Percentiles rank a stretch among this genome's conserved stretches.
These are phyloP conservation scores for Dicyrtomina minuta DNA, from an alignment of 2,888 invertebrate genomes.

Conservation along the genomic window DNA sequence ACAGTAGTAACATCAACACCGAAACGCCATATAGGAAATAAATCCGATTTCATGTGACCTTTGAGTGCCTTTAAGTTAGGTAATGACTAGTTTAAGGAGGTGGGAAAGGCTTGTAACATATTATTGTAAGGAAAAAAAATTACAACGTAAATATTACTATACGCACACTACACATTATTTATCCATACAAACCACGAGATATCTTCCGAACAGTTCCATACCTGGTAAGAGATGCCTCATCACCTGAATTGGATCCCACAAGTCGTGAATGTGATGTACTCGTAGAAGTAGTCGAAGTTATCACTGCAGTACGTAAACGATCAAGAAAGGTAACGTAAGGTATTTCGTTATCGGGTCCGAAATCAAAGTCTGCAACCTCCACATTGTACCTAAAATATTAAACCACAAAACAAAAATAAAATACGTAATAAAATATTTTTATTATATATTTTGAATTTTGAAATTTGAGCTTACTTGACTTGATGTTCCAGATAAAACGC, in stretches of 20 bases:
- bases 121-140: neutral
- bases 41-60: no score
- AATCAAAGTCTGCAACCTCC: slow-evolving; percentile 89
- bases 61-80: no score
- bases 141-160: neutral
- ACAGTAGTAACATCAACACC: no score
- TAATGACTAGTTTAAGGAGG: neutral
- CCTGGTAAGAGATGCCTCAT: slow-evolving; percentile 22
- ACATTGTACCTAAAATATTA: slow-evolving; percentile 76
- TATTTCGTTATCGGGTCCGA: slow-evolving; percentile 76
- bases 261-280: slow-evolving; percentile 34
- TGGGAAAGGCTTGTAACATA: neutral
- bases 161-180: no score
- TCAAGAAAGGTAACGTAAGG: slow-evolving; percentile 86
- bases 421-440: neutral
- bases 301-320: slow-evolving; percentile 74
- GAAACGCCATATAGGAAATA: no score
- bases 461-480: slow-evolving; percentile 32
- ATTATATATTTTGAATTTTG: neutral
- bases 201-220: slow-evolving; percentile 23
- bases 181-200: neutral
- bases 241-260: slow-evolving; percentile 26
- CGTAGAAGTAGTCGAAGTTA: slow-evolving; percentile 32
- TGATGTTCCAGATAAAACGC: slow-evolving; percentile 67
- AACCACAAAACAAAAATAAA: slow-evolving; percentile 52